phyloP scores from a whole-genome alignment of 2,888 invertebrate genomes.

The Agrochola circellaris region DNA sequence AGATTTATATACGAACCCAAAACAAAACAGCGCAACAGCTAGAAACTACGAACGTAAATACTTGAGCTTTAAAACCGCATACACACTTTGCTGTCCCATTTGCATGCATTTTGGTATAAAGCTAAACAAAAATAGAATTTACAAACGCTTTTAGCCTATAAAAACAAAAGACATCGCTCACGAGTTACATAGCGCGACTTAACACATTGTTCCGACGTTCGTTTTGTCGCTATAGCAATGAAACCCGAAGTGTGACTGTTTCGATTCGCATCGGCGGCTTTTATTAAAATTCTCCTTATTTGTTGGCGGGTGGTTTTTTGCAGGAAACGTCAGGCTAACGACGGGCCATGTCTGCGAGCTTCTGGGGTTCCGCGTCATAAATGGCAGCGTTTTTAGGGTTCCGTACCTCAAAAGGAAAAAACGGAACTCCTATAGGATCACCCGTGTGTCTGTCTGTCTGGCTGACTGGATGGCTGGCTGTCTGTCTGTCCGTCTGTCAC shows the following conservation, averaged over 20 bases:
- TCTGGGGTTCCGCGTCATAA: conserved; percentile 59
- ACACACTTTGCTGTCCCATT: conserved; percentile 54
- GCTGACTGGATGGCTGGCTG: too few relatives aligned
- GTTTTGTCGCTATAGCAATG: conserved; percentile 79
- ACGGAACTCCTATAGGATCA: too few relatives aligned
- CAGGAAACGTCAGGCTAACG: conserved; percentile 72
- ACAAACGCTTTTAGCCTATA: conserved; percentile 60
- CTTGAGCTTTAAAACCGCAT: conserved; percentile 58
- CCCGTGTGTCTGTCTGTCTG: too few relatives aligned
- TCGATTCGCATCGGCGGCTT: conserved; percentile 79
- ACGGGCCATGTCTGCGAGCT: conserved; percentile 61
- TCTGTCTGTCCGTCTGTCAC: too few relatives aligned
- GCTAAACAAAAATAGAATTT: conserved; percentile 64
- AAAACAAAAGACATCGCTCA: conserved; percentile 65
- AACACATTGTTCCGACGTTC: conserved; percentile 77
- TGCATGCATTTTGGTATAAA: conserved; percentile 60
- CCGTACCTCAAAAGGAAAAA: too few relatives aligned
- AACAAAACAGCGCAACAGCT: conserved; percentile 34
- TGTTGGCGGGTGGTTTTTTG: conserved; percentile 75
- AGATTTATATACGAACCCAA: conserved; percentile 34
- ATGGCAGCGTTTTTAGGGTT: conserved; percentile 23
- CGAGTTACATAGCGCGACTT: conserved; percentile 60
- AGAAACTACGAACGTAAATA: conserved; percentile 49
- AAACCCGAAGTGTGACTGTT: conserved; percentile 78
- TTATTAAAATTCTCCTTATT: conserved; percentile 84